Percentiles rank a stretch among this genome's conserved stretches.
phyloP scores from a whole-genome alignment of 2,888 invertebrate genomes.

The Boloria selene region DNA sequence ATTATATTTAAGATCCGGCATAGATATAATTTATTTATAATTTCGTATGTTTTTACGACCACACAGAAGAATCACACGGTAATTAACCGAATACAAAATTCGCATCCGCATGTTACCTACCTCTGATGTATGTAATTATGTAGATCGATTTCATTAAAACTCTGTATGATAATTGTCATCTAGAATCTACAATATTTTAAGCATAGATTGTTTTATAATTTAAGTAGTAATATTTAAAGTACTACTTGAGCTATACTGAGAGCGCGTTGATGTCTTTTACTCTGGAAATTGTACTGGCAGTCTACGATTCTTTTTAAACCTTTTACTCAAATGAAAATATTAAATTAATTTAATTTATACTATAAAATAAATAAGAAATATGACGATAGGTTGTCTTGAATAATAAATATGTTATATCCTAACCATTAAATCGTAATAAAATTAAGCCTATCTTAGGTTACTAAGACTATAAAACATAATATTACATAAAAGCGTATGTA shows the following conservation, averaged over 20 bases:
- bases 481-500: no score
- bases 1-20: slow-evolving; percentile 30
- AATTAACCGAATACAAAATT: slow-evolving; percentile 40
- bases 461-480: no score
- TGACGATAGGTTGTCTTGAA: no score
- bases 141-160: not conserved
- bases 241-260: not conserved
- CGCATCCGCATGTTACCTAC: slow-evolving; percentile 34
- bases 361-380: no score
- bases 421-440: no score
- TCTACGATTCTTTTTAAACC: not conserved
- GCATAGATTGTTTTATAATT: not conserved
- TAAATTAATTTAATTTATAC: no score
- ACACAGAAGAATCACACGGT: slow-evolving; percentile 36
- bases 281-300: not conserved
- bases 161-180: not conserved
- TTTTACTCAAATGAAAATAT: not conserved
- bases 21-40: slow-evolving; percentile 38
- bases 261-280: slow-evolving; percentile 38
- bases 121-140: slow-evolving; percentile 17
- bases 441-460: no score
- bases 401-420: no score
- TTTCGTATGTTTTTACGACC: slow-evolving; percentile 39
- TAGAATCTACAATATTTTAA: not conserved
- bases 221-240: not conserved